phyloP scores from a whole-genome alignment of 2,888 invertebrate genomes.

The Drosophila melanocephala region DNA sequence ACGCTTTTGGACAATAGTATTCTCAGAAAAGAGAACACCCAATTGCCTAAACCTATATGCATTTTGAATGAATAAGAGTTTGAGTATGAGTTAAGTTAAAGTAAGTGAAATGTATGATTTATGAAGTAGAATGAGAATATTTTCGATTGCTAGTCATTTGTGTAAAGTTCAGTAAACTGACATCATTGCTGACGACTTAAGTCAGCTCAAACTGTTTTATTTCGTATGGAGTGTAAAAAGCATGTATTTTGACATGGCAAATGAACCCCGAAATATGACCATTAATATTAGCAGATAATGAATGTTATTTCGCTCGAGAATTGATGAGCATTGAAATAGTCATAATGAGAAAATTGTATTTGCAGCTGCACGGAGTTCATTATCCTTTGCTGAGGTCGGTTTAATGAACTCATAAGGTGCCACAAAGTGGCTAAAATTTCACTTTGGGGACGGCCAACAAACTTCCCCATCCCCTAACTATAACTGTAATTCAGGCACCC shows the following conservation, averaged over 20 bases:
- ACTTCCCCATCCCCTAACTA: neutral
- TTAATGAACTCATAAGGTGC: conserved; percentile 75
- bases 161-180: neutral
- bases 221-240: neutral
- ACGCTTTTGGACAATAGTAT: neutral
- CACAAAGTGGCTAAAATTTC: conserved; percentile 58
- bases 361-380: conserved; percentile 56
- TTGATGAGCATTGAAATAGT: conserved; percentile 66
- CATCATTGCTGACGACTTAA: neutral
- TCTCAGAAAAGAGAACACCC: neutral
- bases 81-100: neutral
- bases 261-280: conserved; percentile 23
- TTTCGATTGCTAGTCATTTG: neutral
- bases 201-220: neutral
- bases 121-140: neutral
- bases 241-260: conserved; percentile 13
- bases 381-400: conserved; percentile 63
- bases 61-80: neutral
- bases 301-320: conserved; percentile 48
- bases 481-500: neutral
- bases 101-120: neutral
- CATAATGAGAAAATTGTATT: conserved; percentile 58
- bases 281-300: conserved; percentile 37
- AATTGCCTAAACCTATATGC: neutral
- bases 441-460: conserved; percentile 9